Conservation (phyloP, 2,888 invertebrate species). For the Drosophila fungiperda region DNA sequence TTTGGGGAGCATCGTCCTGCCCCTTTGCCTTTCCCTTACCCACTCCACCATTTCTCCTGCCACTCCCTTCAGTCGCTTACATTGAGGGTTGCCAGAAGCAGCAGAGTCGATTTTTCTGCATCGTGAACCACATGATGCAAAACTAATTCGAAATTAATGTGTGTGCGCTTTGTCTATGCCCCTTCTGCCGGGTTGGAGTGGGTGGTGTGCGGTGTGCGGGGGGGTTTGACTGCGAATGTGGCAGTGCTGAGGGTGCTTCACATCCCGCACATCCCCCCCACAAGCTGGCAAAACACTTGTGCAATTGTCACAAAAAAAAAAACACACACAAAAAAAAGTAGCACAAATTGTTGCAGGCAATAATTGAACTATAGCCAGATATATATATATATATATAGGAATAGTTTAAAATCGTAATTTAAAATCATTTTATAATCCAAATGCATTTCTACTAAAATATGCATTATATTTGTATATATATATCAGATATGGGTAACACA, state of each 20-base stretch:
- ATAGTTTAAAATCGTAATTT: background rate
- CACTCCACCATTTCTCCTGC: background rate
- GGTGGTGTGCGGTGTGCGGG: background rate
- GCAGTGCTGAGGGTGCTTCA: constrained; percentile 22
- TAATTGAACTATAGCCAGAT: background rate
- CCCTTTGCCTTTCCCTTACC: background rate
- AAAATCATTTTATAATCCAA: background rate
- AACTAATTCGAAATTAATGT: constrained; percentile 86
- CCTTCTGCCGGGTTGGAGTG: background rate
- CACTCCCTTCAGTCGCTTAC: constrained; percentile 7
- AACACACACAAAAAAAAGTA: background rate
- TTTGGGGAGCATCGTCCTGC: constrained; percentile 44
- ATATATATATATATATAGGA: background rate
- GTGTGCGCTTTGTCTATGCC: constrained; percentile 82
- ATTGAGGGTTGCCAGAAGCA: constrained; percentile 49
- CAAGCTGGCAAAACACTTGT: constrained; percentile 21
- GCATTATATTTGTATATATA: too few species aligned
- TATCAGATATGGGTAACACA: too few species aligned
- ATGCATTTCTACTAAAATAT: too few species aligned
- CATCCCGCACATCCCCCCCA: background rate
- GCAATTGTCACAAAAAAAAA: constrained; percentile 51
- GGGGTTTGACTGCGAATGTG: constrained; percentile 23
- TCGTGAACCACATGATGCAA: constrained; percentile 86
- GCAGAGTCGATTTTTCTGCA: constrained; percentile 84
- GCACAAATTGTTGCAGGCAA: background rate